These are phyloP conservation scores for Pipistrellus pygmaeus DNA, from an alignment of 2,797 vertebrate species.

Conservation along the genomic window DNA sequence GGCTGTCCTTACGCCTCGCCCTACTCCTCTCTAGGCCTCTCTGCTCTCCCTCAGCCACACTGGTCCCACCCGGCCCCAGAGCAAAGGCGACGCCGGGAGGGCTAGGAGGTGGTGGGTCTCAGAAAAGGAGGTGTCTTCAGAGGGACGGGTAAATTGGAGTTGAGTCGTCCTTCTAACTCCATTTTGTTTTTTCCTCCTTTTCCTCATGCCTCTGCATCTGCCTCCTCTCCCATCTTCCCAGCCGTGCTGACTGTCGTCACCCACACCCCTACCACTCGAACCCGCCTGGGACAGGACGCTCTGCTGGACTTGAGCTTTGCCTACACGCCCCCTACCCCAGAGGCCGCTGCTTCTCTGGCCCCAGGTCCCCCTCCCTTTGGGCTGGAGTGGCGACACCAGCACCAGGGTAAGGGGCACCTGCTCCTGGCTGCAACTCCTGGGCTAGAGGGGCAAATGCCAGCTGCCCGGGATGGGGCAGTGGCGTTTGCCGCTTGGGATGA, in stretches of 20 bases:
- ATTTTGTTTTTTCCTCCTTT: not conserved
- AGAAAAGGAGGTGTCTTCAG: not conserved
- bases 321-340: constrained; percentile 59
- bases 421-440: constrained; percentile 88
- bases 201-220: not conserved
- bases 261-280: constrained; percentile 81
- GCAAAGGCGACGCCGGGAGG: not conserved
- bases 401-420: constrained; percentile 89
- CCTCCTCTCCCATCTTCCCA: constrained; percentile 64
- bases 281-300: constrained; percentile 87
- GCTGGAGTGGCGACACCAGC: constrained; percentile 94
- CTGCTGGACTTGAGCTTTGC: constrained; percentile 91
- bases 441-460: constrained; percentile 83
- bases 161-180: not conserved
- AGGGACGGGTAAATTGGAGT: not conserved
- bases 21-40: not conserved
- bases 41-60: not conserved
- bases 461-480: constrained; percentile 77
- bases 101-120: not conserved
- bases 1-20: not conserved
- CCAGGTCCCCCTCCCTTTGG: constrained; percentile 87
- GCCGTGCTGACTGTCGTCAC: constrained; percentile 90
- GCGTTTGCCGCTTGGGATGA: constrained; percentile 85
- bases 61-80: not conserved
- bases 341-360: constrained; percentile 79